Conservation (phyloP, 2,888 invertebrate genomes). For the Papilio protenor region DNA sequence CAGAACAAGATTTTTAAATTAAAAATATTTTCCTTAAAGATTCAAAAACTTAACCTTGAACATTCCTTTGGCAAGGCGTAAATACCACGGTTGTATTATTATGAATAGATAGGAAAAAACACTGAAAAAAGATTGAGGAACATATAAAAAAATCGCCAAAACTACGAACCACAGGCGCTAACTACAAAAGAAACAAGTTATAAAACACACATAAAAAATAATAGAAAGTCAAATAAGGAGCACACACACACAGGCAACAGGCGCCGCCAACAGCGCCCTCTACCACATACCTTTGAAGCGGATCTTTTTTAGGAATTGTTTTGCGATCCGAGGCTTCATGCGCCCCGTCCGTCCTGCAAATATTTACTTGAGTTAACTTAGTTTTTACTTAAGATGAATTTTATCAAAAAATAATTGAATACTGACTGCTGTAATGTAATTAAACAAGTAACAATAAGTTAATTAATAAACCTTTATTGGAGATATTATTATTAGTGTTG, state of each 20-base stretch:
- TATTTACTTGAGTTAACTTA: conserved; percentile 45
- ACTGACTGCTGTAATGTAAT: not conserved
- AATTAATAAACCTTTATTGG: not conserved
- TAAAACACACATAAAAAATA: not conserved
- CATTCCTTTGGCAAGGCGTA: not conserved
- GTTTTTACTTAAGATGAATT: not conserved
- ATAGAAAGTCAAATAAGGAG: conserved; percentile 28
- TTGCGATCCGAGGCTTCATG: conserved; percentile 70
- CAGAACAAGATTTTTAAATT: not conserved
- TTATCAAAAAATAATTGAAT: not conserved
- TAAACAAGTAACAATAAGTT: not conserved
- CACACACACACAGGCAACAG: conserved; percentile 43
- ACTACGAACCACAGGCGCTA: not conserved
- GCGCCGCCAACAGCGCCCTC: conserved; percentile 59
- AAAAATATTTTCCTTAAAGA: not conserved
- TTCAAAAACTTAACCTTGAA: not conserved
- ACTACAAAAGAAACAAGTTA: not conserved
- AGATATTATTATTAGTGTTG: not conserved
- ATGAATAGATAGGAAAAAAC: not conserved
- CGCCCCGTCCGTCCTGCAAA: conserved; percentile 75
- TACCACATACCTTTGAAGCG: conserved; percentile 80
- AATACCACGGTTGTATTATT: not conserved
- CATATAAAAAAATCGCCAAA: not conserved
- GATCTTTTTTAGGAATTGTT: conserved; percentile 77
- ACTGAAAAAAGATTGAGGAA: not conserved